These are phyloP conservation scores for Chouioia cunea DNA, from an alignment of 2,888 invertebrate genomes.

Conservation along the genomic window DNA sequence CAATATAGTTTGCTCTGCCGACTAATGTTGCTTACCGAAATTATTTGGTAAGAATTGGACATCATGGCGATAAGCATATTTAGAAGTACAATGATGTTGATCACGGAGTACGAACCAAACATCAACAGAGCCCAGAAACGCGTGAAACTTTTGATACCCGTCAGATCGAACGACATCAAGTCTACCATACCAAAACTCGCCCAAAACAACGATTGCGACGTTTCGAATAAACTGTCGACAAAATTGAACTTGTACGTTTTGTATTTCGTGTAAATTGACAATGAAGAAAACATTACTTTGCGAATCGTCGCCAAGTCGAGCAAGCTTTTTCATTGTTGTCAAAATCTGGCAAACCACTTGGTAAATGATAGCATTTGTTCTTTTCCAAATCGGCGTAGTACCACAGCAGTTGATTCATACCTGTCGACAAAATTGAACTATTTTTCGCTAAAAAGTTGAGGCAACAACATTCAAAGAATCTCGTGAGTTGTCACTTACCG, in stretches of 20 bases:
- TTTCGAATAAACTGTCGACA: conserved; percentile 89
- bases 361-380: conserved; percentile 84
- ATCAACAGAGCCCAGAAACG: conserved; percentile 96
- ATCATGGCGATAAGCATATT: conserved; percentile 99
- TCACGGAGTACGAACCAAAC: conserved; percentile 97
- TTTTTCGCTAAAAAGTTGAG: conserved; percentile 15
- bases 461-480: not conserved
- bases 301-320: conserved; percentile 88
- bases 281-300: conserved; percentile 83
- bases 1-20: too few relatives aligned
- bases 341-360: conserved; percentile 83
- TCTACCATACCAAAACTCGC: conserved; percentile 97
- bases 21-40: conserved; percentile 93
- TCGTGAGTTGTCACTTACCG: conserved; percentile 72
- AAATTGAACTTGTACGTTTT: conserved; percentile 1
- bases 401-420: conserved; percentile 91
- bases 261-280: not conserved
- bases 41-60: conserved; percentile 98
- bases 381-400: conserved; percentile 93
- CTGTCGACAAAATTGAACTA: conserved; percentile 69
- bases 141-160: conserved; percentile 95
- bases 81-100: conserved; percentile 95
- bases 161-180: conserved; percentile 91
- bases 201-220: conserved; percentile 98
- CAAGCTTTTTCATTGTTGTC: conserved; percentile 87